phyloP scores from a whole-genome alignment of 1,140 invertebrate species.

The Drosophila ambigua region DNA sequence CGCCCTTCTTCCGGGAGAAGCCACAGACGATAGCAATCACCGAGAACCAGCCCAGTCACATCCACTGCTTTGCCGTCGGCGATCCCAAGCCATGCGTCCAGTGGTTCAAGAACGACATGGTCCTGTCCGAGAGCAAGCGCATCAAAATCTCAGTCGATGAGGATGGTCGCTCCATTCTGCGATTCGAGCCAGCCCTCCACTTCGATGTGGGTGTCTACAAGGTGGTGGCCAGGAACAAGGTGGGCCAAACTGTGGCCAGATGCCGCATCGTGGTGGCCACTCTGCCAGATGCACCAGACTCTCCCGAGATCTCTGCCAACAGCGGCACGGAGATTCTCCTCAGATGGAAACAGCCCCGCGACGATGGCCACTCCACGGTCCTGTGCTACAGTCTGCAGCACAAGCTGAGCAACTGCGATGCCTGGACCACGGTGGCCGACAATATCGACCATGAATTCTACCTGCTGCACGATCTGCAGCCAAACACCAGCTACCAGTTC shows the following conservation, averaged over 20 bases:
- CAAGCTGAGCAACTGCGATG: constrained; percentile 89
- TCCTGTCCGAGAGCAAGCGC: constrained; percentile 91
- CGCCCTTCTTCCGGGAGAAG: constrained; percentile 93
- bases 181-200: constrained; percentile 89
- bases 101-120: constrained; percentile 97
- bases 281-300: constrained; percentile 92
- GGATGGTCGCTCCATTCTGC: constrained; percentile 91
- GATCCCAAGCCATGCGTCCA: constrained; percentile 95
- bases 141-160: constrained; percentile 90
- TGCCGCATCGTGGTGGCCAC: constrained; percentile 90
- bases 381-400: constrained; percentile 94
- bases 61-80: constrained; percentile 94
- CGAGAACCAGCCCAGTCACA: constrained; percentile 90
- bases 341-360: constrained; percentile 93
- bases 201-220: constrained; percentile 97
- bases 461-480: constrained; percentile 90
- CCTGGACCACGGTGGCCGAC: constrained; percentile 94
- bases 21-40: constrained; percentile 91
- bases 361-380: constrained; percentile 92
- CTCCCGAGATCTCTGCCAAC: constrained; percentile 91
- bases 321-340: constrained; percentile 95
- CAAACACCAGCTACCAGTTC: constrained; percentile 94
- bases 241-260: constrained; percentile 90
- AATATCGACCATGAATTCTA: constrained; percentile 98
- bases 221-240: constrained; percentile 95